Percentiles rank a stretch among this genome's conserved stretches.
Evolutionary conservation across 2,797 vertebrate genomes (phyloP).

Genomic region (Crax fasciolata): DNA sequence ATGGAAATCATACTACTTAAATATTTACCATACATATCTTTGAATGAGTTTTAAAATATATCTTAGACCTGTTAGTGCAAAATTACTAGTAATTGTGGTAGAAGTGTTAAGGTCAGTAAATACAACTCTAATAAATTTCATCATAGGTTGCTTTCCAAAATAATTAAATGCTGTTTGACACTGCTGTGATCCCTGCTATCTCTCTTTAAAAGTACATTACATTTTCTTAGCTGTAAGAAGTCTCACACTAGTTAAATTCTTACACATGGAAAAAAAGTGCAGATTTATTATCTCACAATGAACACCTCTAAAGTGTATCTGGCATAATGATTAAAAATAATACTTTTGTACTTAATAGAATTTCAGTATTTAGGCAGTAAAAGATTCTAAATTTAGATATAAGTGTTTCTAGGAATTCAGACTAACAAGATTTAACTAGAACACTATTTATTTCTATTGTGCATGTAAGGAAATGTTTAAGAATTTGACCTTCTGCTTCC

Average conservation of each 20-base stretch:
- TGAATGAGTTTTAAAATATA: neutral
- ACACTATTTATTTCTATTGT: neutral
- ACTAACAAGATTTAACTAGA: neutral
- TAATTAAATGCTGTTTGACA: neutral
- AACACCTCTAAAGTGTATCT: neutral
- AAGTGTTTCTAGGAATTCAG: constrained; percentile 40
- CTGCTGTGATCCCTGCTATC: neutral
- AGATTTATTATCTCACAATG: neutral
- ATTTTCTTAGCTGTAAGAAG: neutral
- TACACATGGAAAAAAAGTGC: neutral
- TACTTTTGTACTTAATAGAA: constrained; percentile 36
- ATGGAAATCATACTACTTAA: neutral
- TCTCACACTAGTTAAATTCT: neutral
- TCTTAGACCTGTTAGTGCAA: neutral
- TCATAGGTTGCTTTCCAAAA: neutral
- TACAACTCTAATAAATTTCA: neutral
- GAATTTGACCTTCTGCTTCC: constrained; percentile 7
- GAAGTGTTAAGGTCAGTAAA: neutral
- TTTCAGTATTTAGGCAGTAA: constrained; percentile 14
- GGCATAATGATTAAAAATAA: constrained; percentile 26
- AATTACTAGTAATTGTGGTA: neutral
- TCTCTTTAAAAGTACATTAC: neutral
- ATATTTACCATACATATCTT: neutral
- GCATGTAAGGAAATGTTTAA: neutral
- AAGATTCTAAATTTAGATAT: constrained; percentile 27